A percentile compares a stretch with the other conserved stretches of the same genome.
Conservation (phyloP, 2,113 vertebrate species). For the Pygoscelis antarcticus region DNA sequence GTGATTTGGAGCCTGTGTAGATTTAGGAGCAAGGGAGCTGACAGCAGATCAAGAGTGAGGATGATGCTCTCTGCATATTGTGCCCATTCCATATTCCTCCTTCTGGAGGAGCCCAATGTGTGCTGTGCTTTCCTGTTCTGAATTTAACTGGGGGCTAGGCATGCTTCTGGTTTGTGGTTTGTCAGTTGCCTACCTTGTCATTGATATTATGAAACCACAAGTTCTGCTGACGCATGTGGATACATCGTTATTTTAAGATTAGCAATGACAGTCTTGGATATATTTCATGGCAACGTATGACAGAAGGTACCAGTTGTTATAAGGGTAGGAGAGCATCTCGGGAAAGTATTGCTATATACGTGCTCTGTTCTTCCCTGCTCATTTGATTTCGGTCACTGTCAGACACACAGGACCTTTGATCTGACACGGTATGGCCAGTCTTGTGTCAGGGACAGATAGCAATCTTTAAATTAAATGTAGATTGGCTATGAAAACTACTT, state of each 20-base stretch:
- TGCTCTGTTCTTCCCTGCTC: neutral
- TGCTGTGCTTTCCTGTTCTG: neutral
- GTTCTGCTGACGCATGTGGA: accelerated
- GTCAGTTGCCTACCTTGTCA: neutral
- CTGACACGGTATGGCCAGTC: accelerated
- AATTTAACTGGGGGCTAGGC: neutral
- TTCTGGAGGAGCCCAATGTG: neutral
- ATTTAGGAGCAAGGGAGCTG: neutral
- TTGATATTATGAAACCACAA: neutral
- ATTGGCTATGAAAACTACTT: neutral
- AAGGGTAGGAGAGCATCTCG: neutral
- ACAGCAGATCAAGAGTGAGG: neutral
- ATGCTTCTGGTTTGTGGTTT: neutral
- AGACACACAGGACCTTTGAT: neutral
- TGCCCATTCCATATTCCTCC: neutral
- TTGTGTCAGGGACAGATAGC: neutral
- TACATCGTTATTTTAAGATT: neutral
- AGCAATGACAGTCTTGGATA: neutral
- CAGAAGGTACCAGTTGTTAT: neutral
- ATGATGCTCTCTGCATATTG: neutral
- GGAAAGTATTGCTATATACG: accelerated
- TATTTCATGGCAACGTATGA: neutral
- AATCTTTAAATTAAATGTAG: neutral
- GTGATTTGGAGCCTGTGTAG: neutral
- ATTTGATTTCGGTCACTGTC: neutral